These are phyloP conservation scores for Yponomeuta plumbellus DNA, from an alignment of 2,888 invertebrate genomes.

Conservation along the genomic window DNA sequence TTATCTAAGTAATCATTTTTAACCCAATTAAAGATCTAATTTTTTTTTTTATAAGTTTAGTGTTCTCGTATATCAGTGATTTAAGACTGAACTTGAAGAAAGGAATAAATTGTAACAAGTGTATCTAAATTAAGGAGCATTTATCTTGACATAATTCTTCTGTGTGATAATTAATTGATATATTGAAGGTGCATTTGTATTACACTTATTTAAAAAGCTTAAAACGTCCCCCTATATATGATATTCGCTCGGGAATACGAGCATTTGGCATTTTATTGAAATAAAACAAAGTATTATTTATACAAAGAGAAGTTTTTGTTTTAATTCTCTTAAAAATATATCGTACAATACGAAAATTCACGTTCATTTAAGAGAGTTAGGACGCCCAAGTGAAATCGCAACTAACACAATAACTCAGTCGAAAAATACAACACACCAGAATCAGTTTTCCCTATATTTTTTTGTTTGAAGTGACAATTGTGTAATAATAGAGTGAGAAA, in stretches of 20 bases:
- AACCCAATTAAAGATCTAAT: neutral
- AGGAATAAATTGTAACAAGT: neutral
- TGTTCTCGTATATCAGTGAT: neutral
- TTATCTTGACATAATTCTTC: neutral
- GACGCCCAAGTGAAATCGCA: neutral
- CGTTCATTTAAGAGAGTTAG: neutral
- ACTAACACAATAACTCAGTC: neutral
- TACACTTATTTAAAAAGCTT: neutral
- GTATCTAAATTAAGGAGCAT: neutral
- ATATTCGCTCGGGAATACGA: neutral
- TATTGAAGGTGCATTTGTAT: too few species aligned
- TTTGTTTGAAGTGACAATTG: neutral
- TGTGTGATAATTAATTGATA: too few species aligned
- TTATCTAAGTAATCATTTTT: too few species aligned
- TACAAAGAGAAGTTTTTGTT: neutral
- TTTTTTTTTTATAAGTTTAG: neutral
- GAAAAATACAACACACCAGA: neutral
- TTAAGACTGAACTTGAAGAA: neutral
- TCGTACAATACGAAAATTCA: neutral
- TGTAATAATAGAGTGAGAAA: neutral
- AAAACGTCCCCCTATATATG: neutral
- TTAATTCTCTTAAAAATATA: neutral
- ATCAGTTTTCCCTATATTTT: neutral
- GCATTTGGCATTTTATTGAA: conserved; percentile 17
- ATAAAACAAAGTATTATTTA: conserved; percentile 13